Base-by-base conservation (phyloP, 1,140 invertebrate genomes). In the Hyles euphorbiae region DNA sequence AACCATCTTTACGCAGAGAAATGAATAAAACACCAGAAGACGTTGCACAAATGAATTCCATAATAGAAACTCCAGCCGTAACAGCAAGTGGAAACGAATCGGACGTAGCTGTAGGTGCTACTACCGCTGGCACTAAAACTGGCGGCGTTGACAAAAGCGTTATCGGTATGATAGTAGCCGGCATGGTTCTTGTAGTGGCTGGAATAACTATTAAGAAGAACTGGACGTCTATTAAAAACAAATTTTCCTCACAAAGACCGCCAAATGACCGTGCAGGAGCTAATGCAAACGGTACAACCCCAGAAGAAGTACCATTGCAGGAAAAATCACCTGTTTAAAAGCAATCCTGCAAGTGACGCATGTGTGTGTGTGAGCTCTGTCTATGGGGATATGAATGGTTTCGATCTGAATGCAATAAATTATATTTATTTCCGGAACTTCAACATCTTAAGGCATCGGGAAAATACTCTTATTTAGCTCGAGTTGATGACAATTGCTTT, bases 151-250 rank as follows among this genome's bases (percentile, higher is more conserved):
- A 84, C 52, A 84, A 81, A 70, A 85, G 77, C 62, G 63, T 86
- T 1, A 82, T 88, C 61, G 86, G 84, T 10, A 77, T 91, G 3
- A 80, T 91, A 3, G 82, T 90, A 9, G 85, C 84, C 3, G 87
- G 86, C 12, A 81, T 91, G 69, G 72, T 90, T 12, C 69, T 89
- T 22, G 83, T 87, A 10, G 77, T 88, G 5, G 88, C 83, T 9
- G 87, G 80, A 11, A 86, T 90, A 48, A 79, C 77, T 46, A 89
- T 91, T 57, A 91, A 92, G 76, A 91, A 90, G 79, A 91, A 90
- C 67, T 90, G 89, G 89, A 82, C 75, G 78, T 87, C 83, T 46
- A 89, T 90, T 51, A 85, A 70, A 62, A 88, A 85, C 47, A 62
- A 69, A 48, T 87, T 88, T 63, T 86, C 86, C n/a, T 68, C 73